Evolutionary conservation across 1,140 invertebrate species (phyloP).

Genomic region (Ganaspis sp.): DNA sequence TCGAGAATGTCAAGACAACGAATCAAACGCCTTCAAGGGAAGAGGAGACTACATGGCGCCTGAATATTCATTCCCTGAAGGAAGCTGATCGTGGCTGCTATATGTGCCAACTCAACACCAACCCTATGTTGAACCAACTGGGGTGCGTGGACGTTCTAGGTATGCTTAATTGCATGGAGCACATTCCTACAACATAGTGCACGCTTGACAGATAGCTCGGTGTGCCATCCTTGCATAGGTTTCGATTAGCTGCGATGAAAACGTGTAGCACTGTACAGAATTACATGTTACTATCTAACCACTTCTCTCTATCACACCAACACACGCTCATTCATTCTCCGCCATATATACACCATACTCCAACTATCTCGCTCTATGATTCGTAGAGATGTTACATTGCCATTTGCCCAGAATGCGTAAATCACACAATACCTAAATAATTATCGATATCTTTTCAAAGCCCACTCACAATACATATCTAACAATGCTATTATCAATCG

Average conservation of each 20-base stretch:
- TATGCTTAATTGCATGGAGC: constrained; percentile 70
- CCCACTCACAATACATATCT: neutral
- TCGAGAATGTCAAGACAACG: constrained; percentile 72
- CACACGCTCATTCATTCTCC: neutral
- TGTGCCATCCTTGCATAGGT: constrained; percentile 19
- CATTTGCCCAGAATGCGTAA: constrained; percentile 26
- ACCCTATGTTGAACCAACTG: constrained; percentile 81
- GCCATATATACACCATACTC: neutral
- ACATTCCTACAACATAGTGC: constrained; percentile 25
- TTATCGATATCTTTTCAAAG: neutral
- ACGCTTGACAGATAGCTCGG: constrained; percentile 23
- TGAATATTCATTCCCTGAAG: constrained; percentile 81
- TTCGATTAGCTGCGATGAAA: constrained; percentile 24
- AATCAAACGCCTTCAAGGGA: constrained; percentile 63
- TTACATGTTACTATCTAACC: neutral
- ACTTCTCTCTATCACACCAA: neutral
- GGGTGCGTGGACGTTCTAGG: constrained; percentile 85
- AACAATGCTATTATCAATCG: neutral
- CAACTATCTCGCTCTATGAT: neutral
- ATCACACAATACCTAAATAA: constrained; percentile 23
- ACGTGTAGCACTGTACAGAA: constrained; percentile 21
- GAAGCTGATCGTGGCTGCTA: constrained; percentile 81
- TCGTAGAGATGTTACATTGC: neutral
- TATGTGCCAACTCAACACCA: constrained; percentile 85
- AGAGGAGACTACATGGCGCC: constrained; percentile 78